Evolutionary conservation across 2,888 invertebrate genomes (phyloP).

Genomic region (Antitype chi): DNA sequence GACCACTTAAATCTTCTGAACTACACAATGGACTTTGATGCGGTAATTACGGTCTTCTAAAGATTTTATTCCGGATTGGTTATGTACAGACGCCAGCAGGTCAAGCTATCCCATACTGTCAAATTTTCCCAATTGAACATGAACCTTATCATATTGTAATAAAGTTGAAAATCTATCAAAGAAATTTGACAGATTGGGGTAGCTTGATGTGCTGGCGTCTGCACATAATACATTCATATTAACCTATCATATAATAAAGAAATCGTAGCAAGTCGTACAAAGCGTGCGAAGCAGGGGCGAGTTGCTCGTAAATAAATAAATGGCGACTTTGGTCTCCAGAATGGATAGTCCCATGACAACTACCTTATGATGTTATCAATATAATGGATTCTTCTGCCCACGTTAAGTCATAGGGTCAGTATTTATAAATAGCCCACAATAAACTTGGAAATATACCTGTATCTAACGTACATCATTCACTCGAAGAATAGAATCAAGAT

Average conservation of each 20-base stretch:
- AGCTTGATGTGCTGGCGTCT: too few species aligned
- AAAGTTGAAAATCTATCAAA: too few species aligned
- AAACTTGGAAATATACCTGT: not conserved
- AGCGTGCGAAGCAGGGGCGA: not conserved
- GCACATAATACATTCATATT: not conserved
- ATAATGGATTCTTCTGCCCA: conserved; percentile 49
- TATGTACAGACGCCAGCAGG: too few species aligned
- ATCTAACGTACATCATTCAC: not conserved
- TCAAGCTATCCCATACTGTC: too few species aligned
- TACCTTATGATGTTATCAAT: conserved; percentile 43
- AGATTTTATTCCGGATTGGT: not conserved
- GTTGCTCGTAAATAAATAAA: not conserved
- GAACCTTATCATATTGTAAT: too few species aligned
- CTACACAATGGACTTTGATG: not conserved
- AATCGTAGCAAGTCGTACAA: not conserved
- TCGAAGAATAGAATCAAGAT: not conserved
- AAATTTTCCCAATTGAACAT: too few species aligned
- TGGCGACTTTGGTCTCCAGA: conserved; percentile 6
- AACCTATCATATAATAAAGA: not conserved
- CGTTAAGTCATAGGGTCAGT: conserved; percentile 30
- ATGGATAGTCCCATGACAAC: conserved; percentile 40
- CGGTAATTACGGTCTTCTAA: not conserved
- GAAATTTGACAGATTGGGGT: too few species aligned
- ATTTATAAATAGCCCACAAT: conserved; percentile 39
- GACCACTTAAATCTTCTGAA: not conserved